Conservation (phyloP, 2,113 vertebrate genomes). For the Centropus bengalensis region DNA sequence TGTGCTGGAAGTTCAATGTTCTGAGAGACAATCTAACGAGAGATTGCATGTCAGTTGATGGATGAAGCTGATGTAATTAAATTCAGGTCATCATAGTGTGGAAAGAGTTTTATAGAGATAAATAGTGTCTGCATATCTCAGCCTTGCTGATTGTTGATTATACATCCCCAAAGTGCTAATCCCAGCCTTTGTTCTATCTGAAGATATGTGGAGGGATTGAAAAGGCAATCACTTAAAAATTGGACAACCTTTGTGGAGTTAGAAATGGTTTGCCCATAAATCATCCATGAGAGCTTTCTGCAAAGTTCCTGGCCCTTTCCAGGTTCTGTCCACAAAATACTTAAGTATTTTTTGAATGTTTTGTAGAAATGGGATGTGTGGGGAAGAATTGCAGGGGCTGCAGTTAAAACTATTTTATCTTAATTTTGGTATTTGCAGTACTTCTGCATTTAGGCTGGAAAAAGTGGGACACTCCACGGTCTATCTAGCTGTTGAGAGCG, state of each 20-base stretch:
- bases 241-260: neutral
- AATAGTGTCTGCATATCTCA: constrained; percentile 37
- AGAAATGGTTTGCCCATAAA: neutral
- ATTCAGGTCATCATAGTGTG: constrained; percentile 38
- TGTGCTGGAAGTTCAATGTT: constrained; percentile 39
- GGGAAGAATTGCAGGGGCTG: neutral
- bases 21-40: constrained; percentile 29
- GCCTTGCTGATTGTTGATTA: neutral
- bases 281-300: neutral
- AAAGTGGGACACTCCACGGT: neutral
- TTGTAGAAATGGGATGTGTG: neutral
- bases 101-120: constrained; percentile 46
- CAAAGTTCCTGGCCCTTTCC: neutral
- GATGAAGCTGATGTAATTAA: constrained; percentile 57
- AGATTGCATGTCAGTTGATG: constrained; percentile 55
- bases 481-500: neutral
- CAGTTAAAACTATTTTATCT: neutral
- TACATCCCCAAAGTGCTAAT: neutral
- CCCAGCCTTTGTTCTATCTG: neutral
- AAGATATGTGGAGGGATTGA: constrained; percentile 1
- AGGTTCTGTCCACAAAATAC: neutral
- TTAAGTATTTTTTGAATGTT: neutral
- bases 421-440: neutral
- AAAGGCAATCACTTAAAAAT: constrained; percentile 28
- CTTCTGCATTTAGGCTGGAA: neutral